Conservation (phyloP, 2,888 invertebrate genomes). For the Melinopterus prodromus region DNA sequence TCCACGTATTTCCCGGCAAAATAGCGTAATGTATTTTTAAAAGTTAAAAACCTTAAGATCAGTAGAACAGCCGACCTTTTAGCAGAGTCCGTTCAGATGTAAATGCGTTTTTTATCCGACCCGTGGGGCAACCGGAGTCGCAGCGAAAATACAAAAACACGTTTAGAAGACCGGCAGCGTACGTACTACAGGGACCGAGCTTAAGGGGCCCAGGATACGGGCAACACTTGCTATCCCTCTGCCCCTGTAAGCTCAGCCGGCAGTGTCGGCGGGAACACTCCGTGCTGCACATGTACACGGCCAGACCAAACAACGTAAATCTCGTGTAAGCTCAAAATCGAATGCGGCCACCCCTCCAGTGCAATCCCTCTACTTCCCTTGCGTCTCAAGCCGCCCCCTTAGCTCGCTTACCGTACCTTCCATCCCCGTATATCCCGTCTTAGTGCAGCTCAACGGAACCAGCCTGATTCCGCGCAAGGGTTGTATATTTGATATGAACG, state of each 20-base stretch:
- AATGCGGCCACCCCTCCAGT: constrained; percentile 44
- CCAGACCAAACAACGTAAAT: constrained; percentile 55
- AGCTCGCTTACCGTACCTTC: not conserved
- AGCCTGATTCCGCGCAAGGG: constrained; percentile 38
- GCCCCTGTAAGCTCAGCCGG: not conserved
- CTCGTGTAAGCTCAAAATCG: constrained; percentile 54
- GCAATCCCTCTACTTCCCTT: not conserved
- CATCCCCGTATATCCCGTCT: not conserved
- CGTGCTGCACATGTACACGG: constrained; percentile 22
- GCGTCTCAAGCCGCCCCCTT: not conserved
- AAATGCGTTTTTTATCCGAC: not conserved
- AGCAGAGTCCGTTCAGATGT: not conserved
- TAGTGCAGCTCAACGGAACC: not conserved
- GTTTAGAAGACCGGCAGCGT: not conserved
- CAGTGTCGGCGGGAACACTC: not conserved
- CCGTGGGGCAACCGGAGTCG: not conserved
- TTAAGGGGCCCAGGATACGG: not conserved
- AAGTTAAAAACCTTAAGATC: not conserved
- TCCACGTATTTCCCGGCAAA: not conserved
- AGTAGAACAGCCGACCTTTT: not conserved
- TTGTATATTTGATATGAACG: constrained; percentile 39
- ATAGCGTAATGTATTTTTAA: not conserved
- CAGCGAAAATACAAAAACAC: not conserved
- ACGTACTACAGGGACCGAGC: not conserved
- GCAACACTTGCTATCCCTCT: not conserved